These are phyloP conservation scores for Dicyrtomina minuta DNA, from an alignment of 2,888 invertebrate species.

Conservation along the genomic window DNA sequence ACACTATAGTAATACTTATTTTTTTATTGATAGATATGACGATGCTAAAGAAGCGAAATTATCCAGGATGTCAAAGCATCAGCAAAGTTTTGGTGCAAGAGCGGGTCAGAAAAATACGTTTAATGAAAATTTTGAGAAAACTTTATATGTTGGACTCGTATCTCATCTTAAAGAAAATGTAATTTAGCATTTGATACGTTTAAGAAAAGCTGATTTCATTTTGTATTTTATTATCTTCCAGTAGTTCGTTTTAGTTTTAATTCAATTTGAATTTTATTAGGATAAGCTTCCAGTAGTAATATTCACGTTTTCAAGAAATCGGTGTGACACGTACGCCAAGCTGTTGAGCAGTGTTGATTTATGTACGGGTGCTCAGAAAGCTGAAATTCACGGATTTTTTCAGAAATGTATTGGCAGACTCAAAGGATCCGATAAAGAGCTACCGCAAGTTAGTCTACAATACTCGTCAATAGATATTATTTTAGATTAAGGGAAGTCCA, in stretches of 20 bases:
- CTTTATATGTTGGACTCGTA: constrained; percentile 78
- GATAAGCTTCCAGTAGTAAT: constrained; percentile 90
- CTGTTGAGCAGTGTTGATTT: constrained; percentile 67
- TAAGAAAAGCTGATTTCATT: too few relatives aligned
- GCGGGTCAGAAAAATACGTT: constrained; percentile 33
- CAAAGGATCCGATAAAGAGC: constrained; percentile 79
- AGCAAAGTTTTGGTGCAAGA: constrained; percentile 48
- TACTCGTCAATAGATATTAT: neutral
- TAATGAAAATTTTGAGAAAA: constrained; percentile 70
- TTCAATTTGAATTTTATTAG: constrained; percentile 53
- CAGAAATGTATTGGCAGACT: constrained; percentile 76
- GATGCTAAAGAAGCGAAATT: constrained; percentile 49
- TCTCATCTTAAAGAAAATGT: constrained; percentile 71
- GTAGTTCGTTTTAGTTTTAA: neutral
- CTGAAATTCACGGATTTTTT: constrained; percentile 81
- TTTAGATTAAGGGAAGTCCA: too few relatives aligned
- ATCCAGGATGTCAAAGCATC: constrained; percentile 43
- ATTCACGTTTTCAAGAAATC: constrained; percentile 85
- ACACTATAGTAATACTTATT: too few relatives aligned
- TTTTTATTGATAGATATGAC: constrained; percentile 41
- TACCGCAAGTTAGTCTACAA: constrained; percentile 73
- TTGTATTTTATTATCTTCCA: too few relatives aligned
- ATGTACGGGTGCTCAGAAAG: constrained; percentile 80
- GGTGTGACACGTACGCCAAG: constrained; percentile 72
- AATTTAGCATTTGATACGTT: constrained; percentile 5